A percentile compares a stretch with the other conserved stretches of the same genome.
These are phyloP conservation scores for Baronia brevicornis DNA, from an alignment of 2,888 invertebrate species.

Conservation along the genomic window DNA sequence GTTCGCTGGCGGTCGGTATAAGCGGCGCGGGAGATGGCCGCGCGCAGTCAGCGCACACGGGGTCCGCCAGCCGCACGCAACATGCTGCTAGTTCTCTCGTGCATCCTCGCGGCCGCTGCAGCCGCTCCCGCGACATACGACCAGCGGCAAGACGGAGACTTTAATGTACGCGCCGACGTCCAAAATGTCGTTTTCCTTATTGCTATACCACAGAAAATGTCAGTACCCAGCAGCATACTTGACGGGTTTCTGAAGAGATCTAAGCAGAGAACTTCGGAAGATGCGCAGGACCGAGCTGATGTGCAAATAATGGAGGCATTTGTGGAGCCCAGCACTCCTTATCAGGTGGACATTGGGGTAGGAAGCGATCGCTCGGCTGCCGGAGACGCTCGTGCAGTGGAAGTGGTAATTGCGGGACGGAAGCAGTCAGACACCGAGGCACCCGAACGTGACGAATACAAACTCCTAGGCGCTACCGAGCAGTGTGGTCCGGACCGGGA, in stretches of 20 bases:
- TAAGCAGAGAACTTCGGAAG: slow-evolving; percentile 21
- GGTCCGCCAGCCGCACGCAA: slow-evolving; percentile 46
- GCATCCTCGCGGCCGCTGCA: slow-evolving; percentile 39
- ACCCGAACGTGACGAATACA: slow-evolving; percentile 50
- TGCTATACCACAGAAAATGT: slow-evolving; percentile 65
- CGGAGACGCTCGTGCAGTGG: slow-evolving; percentile 42
- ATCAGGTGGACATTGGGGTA: slow-evolving; percentile 78
- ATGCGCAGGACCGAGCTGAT: slow-evolving; percentile 54
- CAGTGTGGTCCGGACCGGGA: slow-evolving; percentile 84
- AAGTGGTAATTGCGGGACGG: slow-evolving; percentile 56
- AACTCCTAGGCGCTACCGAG: slow-evolving; percentile 80
- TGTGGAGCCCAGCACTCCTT: slow-evolving; percentile 81
- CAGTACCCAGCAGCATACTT: slow-evolving; percentile 29
- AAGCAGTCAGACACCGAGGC: slow-evolving; percentile 38
- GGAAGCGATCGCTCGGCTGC: slow-evolving; percentile 32
- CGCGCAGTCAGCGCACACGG: slow-evolving; percentile 48
- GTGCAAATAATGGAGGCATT: slow-evolving; percentile 69
- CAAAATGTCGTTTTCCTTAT: slow-evolving; percentile 83
- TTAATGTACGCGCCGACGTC: slow-evolving; percentile 83
- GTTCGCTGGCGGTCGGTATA: slow-evolving; percentile 58
- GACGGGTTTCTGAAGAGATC: slow-evolving; percentile 28
- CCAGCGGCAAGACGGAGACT: slow-evolving; percentile 85
- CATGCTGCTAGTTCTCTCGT: slow-evolving; percentile 43
- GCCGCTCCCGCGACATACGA: slow-evolving; percentile 68
- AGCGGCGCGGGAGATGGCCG: slow-evolving; percentile 50